Conservation (phyloP, 2,888 invertebrate genomes). For the Callyntrura sp. region DNA sequence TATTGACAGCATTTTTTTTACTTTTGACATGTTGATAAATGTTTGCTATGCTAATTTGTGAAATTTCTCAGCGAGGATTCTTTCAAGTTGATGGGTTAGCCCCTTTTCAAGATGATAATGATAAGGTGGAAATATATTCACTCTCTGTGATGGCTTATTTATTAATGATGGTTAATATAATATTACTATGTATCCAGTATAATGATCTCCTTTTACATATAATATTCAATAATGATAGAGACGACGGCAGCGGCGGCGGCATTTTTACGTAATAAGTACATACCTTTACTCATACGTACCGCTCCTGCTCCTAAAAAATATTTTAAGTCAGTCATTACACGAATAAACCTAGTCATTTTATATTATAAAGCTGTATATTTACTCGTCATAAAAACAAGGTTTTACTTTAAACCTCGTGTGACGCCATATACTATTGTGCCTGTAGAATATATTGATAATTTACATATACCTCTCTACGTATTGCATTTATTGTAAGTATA, state of each 20-base stretch:
- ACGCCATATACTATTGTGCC: no score
- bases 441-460: not conserved
- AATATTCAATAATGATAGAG: not conserved
- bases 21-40: conserved; percentile 76
- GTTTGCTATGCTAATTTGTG: conserved; percentile 71
- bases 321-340: conserved; percentile 45
- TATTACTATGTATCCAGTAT: conserved; percentile 57
- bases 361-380: not conserved
- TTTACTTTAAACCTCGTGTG: no score
- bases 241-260: not conserved
- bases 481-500: not conserved
- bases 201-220: conserved; percentile 65
- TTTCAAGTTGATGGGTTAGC: conserved; percentile 42
- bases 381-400: not conserved
- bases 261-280: not conserved
- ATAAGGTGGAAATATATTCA: conserved; percentile 34
- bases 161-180: conserved; percentile 37
- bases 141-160: conserved; percentile 59
- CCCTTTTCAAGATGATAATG: conserved; percentile 18
- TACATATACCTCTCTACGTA: not conserved
- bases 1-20: conserved; percentile 65
- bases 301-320: not conserved
- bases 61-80: conserved; percentile 68
- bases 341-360: conserved; percentile 53
- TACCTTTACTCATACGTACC: no score